These are phyloP conservation scores for Sebastes paucispinis DNA, from an alignment of 2,797 vertebrate genomes.

Conservation along the genomic window DNA sequence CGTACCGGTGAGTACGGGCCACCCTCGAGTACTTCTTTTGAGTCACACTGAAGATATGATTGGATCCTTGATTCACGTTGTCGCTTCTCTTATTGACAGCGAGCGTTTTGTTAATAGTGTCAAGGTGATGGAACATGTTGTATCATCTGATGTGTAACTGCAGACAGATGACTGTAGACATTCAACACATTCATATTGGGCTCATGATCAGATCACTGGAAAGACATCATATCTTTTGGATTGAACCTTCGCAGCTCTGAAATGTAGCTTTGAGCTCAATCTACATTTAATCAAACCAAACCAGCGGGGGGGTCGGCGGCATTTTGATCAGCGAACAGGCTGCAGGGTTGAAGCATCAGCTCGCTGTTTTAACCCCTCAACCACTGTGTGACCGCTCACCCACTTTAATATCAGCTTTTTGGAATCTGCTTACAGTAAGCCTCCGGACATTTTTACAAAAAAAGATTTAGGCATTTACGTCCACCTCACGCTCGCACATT, in stretches of 20 bases:
- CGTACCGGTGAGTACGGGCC: no score
- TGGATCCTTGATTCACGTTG: not conserved
- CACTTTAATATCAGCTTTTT: conserved; percentile 64
- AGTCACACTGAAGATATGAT: not conserved
- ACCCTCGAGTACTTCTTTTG: no score
- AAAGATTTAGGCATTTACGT: conserved; percentile 39
- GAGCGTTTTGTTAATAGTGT: not conserved
- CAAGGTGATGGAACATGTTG: not conserved
- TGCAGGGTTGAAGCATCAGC: not conserved
- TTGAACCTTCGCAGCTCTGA: conserved; percentile 4
- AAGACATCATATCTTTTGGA: not conserved
- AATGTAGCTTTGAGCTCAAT: conserved; percentile 20
- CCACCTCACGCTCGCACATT: not conserved
- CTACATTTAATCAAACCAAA: conserved; percentile 60
- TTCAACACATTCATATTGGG: not conserved
- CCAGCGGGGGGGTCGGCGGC: conserved; percentile 39
- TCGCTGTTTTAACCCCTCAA: not conserved
- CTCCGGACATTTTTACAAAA: conserved; percentile 45
- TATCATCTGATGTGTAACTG: not conserved
- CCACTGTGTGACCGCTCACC: conserved; percentile 29
- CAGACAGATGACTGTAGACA: not conserved
- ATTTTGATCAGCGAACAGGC: not conserved
- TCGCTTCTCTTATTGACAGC: not conserved
- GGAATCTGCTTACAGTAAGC: conserved; percentile 73
- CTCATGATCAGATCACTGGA: conserved; percentile 8